Conservation (phyloP, 2,888 invertebrate genomes). For the Andrena camellia region DNA sequence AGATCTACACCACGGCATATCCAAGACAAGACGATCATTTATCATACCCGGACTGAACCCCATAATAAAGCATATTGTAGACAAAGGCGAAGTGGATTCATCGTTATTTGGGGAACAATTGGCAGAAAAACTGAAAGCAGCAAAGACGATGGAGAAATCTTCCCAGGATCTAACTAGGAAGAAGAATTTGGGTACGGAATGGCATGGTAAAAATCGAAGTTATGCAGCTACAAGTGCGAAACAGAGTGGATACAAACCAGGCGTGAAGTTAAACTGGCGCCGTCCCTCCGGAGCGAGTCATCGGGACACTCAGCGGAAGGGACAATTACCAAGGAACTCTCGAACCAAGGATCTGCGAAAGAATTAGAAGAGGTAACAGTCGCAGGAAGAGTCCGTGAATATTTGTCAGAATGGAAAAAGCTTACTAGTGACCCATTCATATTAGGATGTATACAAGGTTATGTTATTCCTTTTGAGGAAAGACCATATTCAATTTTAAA, state of each 20-base stretch:
- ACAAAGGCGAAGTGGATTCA: neutral
- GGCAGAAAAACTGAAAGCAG: neutral
- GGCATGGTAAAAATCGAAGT: neutral
- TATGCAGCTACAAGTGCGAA: neutral
- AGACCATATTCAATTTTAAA: neutral
- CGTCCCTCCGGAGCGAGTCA: neutral
- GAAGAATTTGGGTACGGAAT: slow-evolving; percentile 4
- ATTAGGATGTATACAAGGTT: neutral
- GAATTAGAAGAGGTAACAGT: slow-evolving; percentile 1
- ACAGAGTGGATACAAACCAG: neutral
- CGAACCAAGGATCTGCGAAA: slow-evolving; percentile 1
- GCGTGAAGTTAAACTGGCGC: slow-evolving; percentile 11
- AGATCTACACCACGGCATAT: neutral
- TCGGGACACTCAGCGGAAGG: slow-evolving; percentile 7
- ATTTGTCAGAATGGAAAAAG: neutral
- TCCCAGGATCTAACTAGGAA: neutral
- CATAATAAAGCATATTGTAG: slow-evolving; percentile 9
- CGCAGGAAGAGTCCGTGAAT: neutral
- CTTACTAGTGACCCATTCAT: slow-evolving; percentile 5
- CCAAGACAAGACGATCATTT: neutral
- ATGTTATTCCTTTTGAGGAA: neutral
- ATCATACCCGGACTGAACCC: slow-evolving; percentile 9
- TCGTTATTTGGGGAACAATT: neutral
- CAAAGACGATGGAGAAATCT: slow-evolving; percentile 4
- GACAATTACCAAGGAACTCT: neutral